Conservation (phyloP, 2,113 vertebrate genomes). For the Callaeas wilsoni region DNA sequence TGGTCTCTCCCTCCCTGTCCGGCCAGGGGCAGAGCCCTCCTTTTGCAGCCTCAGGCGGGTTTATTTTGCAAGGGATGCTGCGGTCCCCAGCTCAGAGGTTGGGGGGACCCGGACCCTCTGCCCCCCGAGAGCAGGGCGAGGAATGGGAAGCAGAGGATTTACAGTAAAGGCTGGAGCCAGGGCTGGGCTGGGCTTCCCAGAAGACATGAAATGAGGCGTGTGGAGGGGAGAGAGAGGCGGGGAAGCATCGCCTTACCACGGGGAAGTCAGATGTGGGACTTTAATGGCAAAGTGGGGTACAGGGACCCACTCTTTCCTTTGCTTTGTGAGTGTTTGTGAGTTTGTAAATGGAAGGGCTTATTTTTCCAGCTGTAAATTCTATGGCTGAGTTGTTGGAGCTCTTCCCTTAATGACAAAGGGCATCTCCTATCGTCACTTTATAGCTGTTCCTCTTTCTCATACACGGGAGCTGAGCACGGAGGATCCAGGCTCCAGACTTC, state of each 20-base stretch:
- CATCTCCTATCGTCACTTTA: not conserved
- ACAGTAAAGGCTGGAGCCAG: not conserved
- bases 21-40: not conserved
- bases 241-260: not conserved
- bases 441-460: not conserved
- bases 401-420: not conserved
- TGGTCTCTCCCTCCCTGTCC: rapidly evolving
- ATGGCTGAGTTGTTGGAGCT: not conserved
- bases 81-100: rapidly evolving
- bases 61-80: not conserved
- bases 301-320: not conserved
- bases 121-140: not conserved
- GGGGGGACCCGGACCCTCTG: not conserved
- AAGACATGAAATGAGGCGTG: not conserved
- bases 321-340: not conserved
- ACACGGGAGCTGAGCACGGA: rapidly evolving
- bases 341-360: not conserved
- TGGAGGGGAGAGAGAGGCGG: not conserved
- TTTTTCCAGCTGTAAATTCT: not conserved
- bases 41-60: not conserved
- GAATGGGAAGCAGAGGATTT: not conserved
- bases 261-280: not conserved
- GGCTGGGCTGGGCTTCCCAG: constrained; percentile 42
- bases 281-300: not conserved
- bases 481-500: rapidly evolving